These are phyloP conservation scores for Dasysyrphus albostriatus DNA, from an alignment of 2,888 invertebrate species.

Conservation along the genomic window DNA sequence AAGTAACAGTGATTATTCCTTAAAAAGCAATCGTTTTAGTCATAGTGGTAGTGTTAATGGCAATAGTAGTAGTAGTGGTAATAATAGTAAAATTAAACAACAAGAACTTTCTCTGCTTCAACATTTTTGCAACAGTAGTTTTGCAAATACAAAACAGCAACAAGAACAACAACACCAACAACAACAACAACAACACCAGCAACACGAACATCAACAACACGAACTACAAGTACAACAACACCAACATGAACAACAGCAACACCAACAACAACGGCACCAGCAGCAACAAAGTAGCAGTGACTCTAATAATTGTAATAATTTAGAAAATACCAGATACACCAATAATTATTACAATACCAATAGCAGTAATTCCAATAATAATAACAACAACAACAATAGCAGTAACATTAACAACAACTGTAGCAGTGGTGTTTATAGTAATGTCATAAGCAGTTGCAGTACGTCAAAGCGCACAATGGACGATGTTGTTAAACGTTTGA, in stretches of 20 bases:
- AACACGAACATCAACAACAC: slow-evolving; percentile 43
- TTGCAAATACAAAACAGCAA: slow-evolving; percentile 19
- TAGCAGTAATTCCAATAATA: slow-evolving; percentile 21
- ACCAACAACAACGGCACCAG: slow-evolving; percentile 42
- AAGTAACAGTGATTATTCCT: slow-evolving; percentile 57
- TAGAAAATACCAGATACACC: slow-evolving; percentile 72
- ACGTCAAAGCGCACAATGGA: slow-evolving; percentile 92
- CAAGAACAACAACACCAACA: slow-evolving; percentile 31
- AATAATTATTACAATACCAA: slow-evolving; percentile 43
- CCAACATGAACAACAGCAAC: slow-evolving; percentile 15
- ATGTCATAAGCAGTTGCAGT: slow-evolving; percentile 79
- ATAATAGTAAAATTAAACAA: slow-evolving; percentile 27
- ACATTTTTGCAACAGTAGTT: slow-evolving; percentile 49
- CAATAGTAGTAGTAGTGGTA: slow-evolving; percentile 38
- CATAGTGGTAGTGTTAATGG: slow-evolving; percentile 36
- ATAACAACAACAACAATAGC: slow-evolving; percentile 13
- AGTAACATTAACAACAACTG: slow-evolving; percentile 15
- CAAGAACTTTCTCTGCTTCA: slow-evolving; percentile 41
- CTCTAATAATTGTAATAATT: slow-evolving; percentile 54
- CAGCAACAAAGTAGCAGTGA: slow-evolving; percentile 35
- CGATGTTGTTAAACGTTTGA: slow-evolving; percentile 93
- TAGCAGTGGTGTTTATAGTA: slow-evolving; percentile 25
- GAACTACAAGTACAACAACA: slow-evolving; percentile 41
- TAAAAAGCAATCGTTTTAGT: slow-evolving; percentile 49
- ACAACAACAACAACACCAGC: slow-evolving; percentile 27